These are phyloP conservation scores for Polydrusus pterygomalis DNA, from an alignment of 2,888 invertebrate genomes.

Conservation along the genomic window DNA sequence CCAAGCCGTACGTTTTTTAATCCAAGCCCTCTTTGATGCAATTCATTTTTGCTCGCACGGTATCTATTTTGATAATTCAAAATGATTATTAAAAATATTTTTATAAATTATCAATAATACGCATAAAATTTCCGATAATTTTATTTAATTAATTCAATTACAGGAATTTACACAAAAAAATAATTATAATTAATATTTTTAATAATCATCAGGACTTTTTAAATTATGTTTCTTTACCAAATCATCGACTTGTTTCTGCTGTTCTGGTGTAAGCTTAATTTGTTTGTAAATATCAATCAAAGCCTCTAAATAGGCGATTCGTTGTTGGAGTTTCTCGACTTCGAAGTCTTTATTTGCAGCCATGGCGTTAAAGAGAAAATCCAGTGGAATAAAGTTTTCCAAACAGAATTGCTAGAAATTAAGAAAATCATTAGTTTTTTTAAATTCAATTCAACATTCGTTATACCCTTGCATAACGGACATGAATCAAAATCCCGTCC, in stretches of 20 bases:
- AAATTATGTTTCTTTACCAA: conserved; percentile 59
- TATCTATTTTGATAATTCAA: not conserved
- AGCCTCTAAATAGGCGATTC: conserved; percentile 69
- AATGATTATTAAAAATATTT: conserved; percentile 24
- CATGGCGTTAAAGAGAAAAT: conserved; percentile 67
- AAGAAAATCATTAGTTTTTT: not conserved
- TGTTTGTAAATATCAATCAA: conserved; percentile 62
- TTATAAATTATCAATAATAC: not conserved
- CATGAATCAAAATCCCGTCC: too few relatives aligned
- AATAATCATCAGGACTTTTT: conserved; percentile 32
- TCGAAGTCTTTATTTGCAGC: conserved; percentile 73
- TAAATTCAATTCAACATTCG: too few relatives aligned
- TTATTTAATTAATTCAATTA: not conserved
- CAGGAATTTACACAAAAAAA: not conserved
- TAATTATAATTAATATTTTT: not conserved
- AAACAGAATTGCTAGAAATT: conserved; percentile 62
- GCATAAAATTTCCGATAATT: not conserved
- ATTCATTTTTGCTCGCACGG: too few relatives aligned
- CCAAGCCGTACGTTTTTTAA: too few relatives aligned
- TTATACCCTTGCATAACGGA: too few relatives aligned
- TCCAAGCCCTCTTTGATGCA: too few relatives aligned
- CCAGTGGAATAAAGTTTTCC: conserved; percentile 68
- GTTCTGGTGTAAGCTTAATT: conserved; percentile 65
- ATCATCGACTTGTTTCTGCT: conserved; percentile 61
- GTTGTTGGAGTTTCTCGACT: conserved; percentile 72